Evolutionary conservation across 2,113 vertebrate genomes (phyloP), one percentile per base, ranked within the genome.

Genomic region (Macrotus californicus): DNA sequence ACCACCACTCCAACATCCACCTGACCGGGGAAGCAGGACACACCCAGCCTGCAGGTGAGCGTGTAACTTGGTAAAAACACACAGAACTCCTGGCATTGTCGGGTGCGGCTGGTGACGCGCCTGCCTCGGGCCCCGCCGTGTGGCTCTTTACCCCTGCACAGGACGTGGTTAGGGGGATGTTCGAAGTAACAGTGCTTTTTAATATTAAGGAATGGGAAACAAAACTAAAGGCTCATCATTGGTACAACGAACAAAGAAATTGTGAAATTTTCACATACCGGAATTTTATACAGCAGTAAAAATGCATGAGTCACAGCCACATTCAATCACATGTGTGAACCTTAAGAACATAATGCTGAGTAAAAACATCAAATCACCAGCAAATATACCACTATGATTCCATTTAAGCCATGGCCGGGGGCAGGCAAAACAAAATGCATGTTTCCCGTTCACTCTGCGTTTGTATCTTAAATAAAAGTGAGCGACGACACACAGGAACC

Each of bases 201-300:
- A 69, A 50, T 18, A 73, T 39, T 50, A 89, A 89, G 73, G 50
- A 69, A 86, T 0, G 6, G 2, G 16, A 48, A 81, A 61, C 56
- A 75, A 89, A 56, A 84, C 52, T 67, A 34, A 85, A 84, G 43
- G 80, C 39, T 96, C 48, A 87, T 64, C 8, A 67, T 31, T n/a
- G 72, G 46, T 59, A 93, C 92, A 86, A 92, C 36, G 19, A 90
- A 94, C 22, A 77, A 36, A 72, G 18, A 69, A 52, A 75, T 16
- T 52, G 73, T 77, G 36, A 59, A 59, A 52, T 31, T 67, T 1
- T 82, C n/a, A 75, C 31, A 34, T 7, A 80, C 21, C n/a, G 4
- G 18, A 91, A 84, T 81, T 59, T 69, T 50, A 59, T 19, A 31
- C 12, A 80, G 8, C 22, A 73, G 46, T 84, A 77, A 87, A 87